Conservation (phyloP, 1,140 invertebrate genomes). For the Augochlora pura region DNA sequence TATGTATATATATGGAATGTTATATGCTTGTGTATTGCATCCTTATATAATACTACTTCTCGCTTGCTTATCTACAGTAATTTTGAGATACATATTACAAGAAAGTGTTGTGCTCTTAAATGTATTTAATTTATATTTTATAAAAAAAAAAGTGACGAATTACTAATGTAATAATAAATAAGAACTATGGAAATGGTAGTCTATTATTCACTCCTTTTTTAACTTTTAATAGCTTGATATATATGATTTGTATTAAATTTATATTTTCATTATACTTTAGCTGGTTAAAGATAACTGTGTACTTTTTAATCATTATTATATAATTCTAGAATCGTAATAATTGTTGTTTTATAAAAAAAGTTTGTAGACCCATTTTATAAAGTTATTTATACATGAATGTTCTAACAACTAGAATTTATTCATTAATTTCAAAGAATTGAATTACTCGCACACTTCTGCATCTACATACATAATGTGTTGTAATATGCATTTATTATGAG, state of each 20-base stretch:
- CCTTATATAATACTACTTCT: slow-evolving; percentile 25
- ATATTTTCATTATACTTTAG: too few relatives aligned
- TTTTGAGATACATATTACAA: slow-evolving; percentile 2
- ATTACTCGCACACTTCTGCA: too few relatives aligned
- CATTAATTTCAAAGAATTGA: too few relatives aligned
- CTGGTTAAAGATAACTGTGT: too few relatives aligned
- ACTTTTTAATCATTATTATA: too few relatives aligned
- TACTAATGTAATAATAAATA: background rate
- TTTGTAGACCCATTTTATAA: background rate
- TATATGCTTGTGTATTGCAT: slow-evolving; percentile 37
- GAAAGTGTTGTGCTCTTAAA: background rate
- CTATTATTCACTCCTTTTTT: background rate
- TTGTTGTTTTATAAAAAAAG: background rate
- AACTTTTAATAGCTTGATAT: too few relatives aligned
- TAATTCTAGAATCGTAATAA: background rate
- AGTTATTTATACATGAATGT: background rate
- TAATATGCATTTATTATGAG: too few relatives aligned
- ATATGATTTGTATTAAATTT: too few relatives aligned
- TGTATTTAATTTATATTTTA: slow-evolving; percentile 4
- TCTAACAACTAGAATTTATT: background rate
- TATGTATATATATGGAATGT: slow-evolving; percentile 31
- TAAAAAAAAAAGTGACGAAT: background rate
- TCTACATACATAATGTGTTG: too few relatives aligned
- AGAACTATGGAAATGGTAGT: background rate
- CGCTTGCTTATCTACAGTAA: slow-evolving; percentile 39